A percentile compares a stretch with the other conserved stretches of the same genome.
phyloP scores from a whole-genome alignment of 1,140 invertebrate species.

The Copidosoma floridanum region DNA sequence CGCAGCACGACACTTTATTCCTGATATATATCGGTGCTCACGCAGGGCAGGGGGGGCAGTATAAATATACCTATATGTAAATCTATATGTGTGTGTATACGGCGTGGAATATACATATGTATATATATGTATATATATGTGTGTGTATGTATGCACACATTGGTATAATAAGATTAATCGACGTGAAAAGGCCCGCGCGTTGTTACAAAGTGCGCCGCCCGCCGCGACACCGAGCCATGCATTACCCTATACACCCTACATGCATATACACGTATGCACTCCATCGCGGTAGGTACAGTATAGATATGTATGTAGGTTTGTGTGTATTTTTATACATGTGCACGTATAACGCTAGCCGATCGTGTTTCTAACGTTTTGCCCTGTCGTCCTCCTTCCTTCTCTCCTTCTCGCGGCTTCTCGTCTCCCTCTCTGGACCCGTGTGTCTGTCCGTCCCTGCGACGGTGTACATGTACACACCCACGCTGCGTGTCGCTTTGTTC shows the following conservation, averaged over 20 bases:
- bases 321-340: too few species aligned
- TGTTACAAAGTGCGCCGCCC: slow-evolving; percentile 58
- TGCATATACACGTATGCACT: slow-evolving; percentile 16
- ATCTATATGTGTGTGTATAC: too few species aligned
- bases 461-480: slow-evolving; percentile 2
- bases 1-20: slow-evolving; percentile 52
- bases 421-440: background rate
- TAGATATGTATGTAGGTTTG: too few species aligned
- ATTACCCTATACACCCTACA: slow-evolving; percentile 50
- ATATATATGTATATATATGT: too few species aligned
- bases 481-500: too few species aligned
- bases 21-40: slow-evolving; percentile 49
- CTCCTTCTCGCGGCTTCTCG: background rate
- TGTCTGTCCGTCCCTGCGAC: background rate
- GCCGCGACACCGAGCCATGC: slow-evolving; percentile 55
- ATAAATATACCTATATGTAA: too few species aligned
- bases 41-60: slow-evolving; percentile 38
- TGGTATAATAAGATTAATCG: slow-evolving; percentile 58
- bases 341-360: too few species aligned
- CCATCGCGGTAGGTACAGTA: too few species aligned
- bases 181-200: slow-evolving; percentile 49
- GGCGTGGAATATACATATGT: slow-evolving; percentile 47
- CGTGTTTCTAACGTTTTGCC: slow-evolving; percentile 17
- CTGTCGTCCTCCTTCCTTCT: background rate
- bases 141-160: too few species aligned